These are phyloP conservation scores for Branchinecta lynchi DNA, from an alignment of 1,140 invertebrate species.

Conservation along the genomic window DNA sequence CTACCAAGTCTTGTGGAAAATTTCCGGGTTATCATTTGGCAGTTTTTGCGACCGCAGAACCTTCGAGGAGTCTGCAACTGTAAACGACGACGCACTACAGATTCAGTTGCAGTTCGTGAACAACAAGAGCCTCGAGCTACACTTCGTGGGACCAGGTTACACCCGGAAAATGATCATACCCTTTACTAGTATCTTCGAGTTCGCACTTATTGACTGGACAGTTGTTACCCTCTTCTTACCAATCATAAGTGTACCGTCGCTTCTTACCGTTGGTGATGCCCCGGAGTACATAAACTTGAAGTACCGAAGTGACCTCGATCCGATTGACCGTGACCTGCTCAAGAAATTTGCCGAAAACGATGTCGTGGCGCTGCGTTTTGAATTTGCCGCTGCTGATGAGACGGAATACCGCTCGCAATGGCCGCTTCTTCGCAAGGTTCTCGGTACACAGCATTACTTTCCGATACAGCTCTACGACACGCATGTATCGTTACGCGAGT, in stretches of 20 bases:
- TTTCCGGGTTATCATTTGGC: neutral
- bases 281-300: slow-evolving; percentile 11
- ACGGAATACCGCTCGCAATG: neutral
- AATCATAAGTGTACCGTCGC: too few species aligned
- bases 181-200: neutral
- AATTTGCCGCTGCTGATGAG: neutral
- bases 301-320: neutral
- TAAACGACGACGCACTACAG: neutral
- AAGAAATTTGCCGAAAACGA: neutral
- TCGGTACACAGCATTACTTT: neutral
- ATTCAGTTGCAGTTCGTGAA: neutral
- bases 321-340: neutral
- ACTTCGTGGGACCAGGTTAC: neutral
- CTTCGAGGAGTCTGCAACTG: neutral
- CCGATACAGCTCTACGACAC: slow-evolving; percentile 10
- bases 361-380: neutral
- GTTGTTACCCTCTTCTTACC: too few species aligned
- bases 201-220: slow-evolving; percentile 10
- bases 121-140: neutral
- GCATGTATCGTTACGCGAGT: neutral
- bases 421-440: slow-evolving; percentile 4
- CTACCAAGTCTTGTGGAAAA: neutral
- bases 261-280: neutral
- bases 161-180: neutral
- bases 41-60: neutral